Evolutionary conservation across 2,888 invertebrate species (phyloP).

Genomic region (Didymodactylos carnosus): DNA sequence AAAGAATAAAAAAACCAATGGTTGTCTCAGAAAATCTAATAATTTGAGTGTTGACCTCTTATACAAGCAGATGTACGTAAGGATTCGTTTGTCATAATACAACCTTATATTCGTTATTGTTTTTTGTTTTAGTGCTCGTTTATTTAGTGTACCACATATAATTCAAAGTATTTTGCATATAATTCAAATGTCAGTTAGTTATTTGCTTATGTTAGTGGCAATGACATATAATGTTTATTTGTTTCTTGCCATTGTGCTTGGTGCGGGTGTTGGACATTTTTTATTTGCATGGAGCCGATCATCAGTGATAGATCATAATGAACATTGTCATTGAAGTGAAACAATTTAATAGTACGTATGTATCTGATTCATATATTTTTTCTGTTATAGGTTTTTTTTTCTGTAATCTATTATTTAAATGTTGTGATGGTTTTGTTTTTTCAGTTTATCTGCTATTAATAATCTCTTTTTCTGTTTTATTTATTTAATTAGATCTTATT

Average conservation of each 20-base stretch:
- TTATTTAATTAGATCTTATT: too few species aligned
- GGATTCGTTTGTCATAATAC: background rate
- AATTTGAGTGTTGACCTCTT: background rate
- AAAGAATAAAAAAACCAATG: constrained; percentile 46
- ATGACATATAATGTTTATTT: constrained; percentile 93
- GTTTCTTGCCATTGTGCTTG: constrained; percentile 64
- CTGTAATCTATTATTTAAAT: too few species aligned
- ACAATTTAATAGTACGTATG: too few species aligned
- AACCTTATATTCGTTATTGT: background rate
- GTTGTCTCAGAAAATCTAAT: background rate
- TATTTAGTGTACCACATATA: constrained; percentile 51
- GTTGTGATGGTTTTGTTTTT: too few species aligned
- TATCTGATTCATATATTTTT: too few species aligned
- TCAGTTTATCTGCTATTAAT: too few species aligned
- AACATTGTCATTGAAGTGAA: constrained; percentile 60
- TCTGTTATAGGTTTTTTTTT: too few species aligned
- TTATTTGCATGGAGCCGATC: constrained; percentile 77
- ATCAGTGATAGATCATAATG: constrained; percentile 65
- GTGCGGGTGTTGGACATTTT: constrained; percentile 75
- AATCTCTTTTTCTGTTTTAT: too few species aligned
- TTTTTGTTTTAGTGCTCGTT: constrained; percentile 11
- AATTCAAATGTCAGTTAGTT: constrained; percentile 67
- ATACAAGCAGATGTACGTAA: background rate
- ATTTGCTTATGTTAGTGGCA: constrained; percentile 81
- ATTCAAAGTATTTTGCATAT: constrained; percentile 71